A percentile compares a stretch with the other conserved stretches of the same genome.
Conservation (phyloP, 1,140 invertebrate genomes). For the Ganaspis sp. region DNA sequence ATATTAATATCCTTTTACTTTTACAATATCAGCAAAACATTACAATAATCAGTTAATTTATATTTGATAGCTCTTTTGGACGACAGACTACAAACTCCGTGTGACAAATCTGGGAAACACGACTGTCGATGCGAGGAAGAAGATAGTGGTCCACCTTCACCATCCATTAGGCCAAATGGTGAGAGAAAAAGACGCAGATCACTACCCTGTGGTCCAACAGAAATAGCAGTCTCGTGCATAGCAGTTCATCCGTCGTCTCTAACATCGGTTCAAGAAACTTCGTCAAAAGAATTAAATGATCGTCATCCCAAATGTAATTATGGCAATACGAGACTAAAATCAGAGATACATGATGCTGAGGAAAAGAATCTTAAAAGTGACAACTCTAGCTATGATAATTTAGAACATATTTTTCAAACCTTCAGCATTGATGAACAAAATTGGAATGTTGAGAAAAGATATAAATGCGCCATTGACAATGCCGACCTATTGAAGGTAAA, state of each 20-base stretch:
- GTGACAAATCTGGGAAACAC: constrained; percentile 84
- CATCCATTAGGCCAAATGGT: constrained; percentile 63
- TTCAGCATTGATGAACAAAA: constrained; percentile 66
- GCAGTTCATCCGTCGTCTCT: constrained; percentile 54
- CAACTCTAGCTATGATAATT: constrained; percentile 48
- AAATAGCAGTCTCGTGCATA: constrained; percentile 35
- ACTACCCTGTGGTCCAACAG: constrained; percentile 68
- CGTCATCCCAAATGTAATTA: neutral
- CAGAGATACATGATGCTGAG: neutral
- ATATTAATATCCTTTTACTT: no score
- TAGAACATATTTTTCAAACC: constrained; percentile 65
- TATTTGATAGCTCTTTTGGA: constrained; percentile 76
- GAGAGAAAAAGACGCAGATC: constrained; percentile 73
- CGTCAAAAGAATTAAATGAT: constrained; percentile 28
- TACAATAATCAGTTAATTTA: neutral
- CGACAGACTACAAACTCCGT: constrained; percentile 83
- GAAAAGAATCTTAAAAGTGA: constrained; percentile 33
- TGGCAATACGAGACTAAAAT: neutral
- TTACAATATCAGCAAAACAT: no score
- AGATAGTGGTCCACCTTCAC: constrained; percentile 67
- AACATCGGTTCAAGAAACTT: constrained; percentile 52
- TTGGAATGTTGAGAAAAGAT: constrained; percentile 68
- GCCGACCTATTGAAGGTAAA: constrained; percentile 35
- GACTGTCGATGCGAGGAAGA: constrained; percentile 81
- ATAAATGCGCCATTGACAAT: constrained; percentile 60